A percentile compares a stretch with the other conserved stretches of the same genome.
These are phyloP conservation scores for Solenopsis invicta DNA, from an alignment of 1,140 invertebrate species.

Conservation along the genomic window DNA sequence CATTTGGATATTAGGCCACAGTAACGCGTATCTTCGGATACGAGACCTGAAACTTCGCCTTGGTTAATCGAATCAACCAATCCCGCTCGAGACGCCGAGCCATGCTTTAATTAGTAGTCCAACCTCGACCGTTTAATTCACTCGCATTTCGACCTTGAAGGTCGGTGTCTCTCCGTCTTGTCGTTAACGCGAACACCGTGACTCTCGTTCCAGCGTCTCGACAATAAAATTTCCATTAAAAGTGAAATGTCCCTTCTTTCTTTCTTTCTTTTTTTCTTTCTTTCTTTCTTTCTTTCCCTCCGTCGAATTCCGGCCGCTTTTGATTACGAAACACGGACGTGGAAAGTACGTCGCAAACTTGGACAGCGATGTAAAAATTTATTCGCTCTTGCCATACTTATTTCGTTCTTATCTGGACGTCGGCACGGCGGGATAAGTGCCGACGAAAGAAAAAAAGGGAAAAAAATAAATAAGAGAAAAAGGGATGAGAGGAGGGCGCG, in stretches of 20 bases:
- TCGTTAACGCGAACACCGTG: constrained; percentile 14
- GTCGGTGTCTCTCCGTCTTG: constrained; percentile 15
- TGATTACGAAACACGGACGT: constrained; percentile 40
- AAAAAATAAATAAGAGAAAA: constrained; percentile 31
- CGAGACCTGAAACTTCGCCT: constrained; percentile 52
- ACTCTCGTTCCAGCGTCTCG: background rate
- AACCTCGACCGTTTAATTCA: constrained; percentile 62
- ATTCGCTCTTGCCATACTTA: constrained; percentile 52
- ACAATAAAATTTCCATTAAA: constrained; percentile 50
- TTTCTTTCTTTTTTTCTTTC: background rate
- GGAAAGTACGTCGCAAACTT: constrained; percentile 35
- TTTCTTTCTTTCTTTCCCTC: background rate
- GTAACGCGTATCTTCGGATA: constrained; percentile 37
- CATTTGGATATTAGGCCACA: constrained; percentile 46
- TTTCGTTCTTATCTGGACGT: constrained; percentile 39
- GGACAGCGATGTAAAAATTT: constrained; percentile 58
- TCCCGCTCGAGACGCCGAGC: constrained; percentile 51
- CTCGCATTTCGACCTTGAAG: constrained; percentile 54
- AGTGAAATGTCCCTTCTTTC: background rate
- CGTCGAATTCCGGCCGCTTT: constrained; percentile 35
- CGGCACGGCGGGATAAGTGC: constrained; percentile 54
- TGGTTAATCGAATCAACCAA: constrained; percentile 71
- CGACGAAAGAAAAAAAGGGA: constrained; percentile 28
- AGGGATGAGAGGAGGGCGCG: background rate
- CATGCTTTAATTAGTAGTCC: constrained; percentile 71